Evolutionary conservation across 2,888 invertebrate genomes (phyloP).

Genomic region (Apodemia zela): DNA sequence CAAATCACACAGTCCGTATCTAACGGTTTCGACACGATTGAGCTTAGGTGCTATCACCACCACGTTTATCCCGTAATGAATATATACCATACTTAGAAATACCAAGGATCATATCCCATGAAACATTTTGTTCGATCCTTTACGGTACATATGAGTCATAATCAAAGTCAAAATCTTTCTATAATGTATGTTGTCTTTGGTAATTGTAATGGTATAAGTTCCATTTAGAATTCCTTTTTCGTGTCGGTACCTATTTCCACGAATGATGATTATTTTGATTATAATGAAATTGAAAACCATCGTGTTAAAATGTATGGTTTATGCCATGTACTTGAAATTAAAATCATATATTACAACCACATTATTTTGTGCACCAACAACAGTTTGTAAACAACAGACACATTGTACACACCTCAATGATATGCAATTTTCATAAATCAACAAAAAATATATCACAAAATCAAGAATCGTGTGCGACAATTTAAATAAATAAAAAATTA

Average conservation of each 20-base stretch:
- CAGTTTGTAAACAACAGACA: slow-evolving; percentile 10
- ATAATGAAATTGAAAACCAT: not conserved
- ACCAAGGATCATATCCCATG: too few species aligned
- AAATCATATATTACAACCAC: not conserved
- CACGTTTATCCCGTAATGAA: too few species aligned
- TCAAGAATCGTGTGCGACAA: not conserved
- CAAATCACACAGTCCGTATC: not conserved
- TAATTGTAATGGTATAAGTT: too few species aligned
- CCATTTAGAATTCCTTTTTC: too few species aligned
- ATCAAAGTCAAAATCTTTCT: too few species aligned
- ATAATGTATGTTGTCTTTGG: too few species aligned
- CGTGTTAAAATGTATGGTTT: not conserved
- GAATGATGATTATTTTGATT: too few species aligned
- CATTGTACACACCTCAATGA: slow-evolving; percentile 17
- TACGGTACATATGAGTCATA: too few species aligned
- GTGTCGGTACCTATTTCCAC: too few species aligned
- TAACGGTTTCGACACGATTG: not conserved
- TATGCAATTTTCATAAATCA: slow-evolving; percentile 17
- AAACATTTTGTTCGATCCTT: too few species aligned
- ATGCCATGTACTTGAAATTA: not conserved
- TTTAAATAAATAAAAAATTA: not conserved
- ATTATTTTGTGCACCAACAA: slow-evolving; percentile 9
- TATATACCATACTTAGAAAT: too few species aligned
- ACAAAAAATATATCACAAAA: slow-evolving; percentile 12
- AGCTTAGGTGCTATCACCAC: not conserved